Evolutionary conservation across 2,113 vertebrate species (phyloP), one percentile per base, ranked within the genome.

Genomic region (Psittacula cyanocephala): DNA sequence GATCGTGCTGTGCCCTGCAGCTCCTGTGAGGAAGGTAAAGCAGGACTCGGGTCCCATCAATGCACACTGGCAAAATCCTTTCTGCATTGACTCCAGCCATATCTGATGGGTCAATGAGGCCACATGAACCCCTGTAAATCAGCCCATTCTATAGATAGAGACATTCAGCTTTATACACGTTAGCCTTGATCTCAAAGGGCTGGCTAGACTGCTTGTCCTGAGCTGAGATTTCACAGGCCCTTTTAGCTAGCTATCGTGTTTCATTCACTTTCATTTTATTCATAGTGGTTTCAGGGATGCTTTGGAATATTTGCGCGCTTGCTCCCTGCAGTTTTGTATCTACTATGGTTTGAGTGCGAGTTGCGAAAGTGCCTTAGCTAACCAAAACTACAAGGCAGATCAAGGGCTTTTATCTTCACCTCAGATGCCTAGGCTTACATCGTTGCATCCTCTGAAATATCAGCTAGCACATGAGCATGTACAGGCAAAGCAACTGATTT

Each of bases 381-480:
- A 91, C 41, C 79, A 67, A 91, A 96, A 81, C 71, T 67, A 69
- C 41, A 62, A 62, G 41, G 80, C 76, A 85, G 71, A 81, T 37
- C 69, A 79, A 90, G 68, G 75, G 70, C 44, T 94, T 90, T 90
- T 94, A 92, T 69, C 71, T 88, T 69, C 47, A 76, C 13, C 68
- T 93, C 85, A 80, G 79, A 91, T 60, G 57, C 35, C 15, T 9
- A 64, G 63, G 59, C 57, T 94, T 89, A 91, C 88, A 85, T 94
- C 84, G 95, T 31, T 74, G 80, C 25, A 3, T 84, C 53, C 79
- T 79, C 78, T 63, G 71, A 82, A 86, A 89, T 89, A 93, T 68
- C 53, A 83, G 70, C 55, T 44, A 83, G 47, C 28, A 29, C 84
- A 81, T 7, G 24, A 91, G 65, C 86, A 47, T 67, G 81, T 74